Evolutionary conservation across 2,797 vertebrate species (phyloP).

Genomic region (Danio tinwini): DNA sequence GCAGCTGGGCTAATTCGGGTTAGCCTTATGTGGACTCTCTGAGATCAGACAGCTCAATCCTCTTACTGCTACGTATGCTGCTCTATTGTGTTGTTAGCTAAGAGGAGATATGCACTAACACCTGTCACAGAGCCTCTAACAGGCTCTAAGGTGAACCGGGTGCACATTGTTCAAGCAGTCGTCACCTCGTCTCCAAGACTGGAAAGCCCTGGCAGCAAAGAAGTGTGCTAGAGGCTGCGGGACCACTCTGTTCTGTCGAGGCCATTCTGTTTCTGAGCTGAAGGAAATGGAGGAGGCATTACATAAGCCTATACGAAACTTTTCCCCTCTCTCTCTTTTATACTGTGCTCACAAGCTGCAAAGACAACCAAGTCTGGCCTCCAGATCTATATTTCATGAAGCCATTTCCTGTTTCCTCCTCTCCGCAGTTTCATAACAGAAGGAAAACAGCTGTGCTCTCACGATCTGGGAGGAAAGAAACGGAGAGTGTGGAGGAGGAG

Average conservation of each 20-base stretch:
- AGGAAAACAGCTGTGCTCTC: constrained; percentile 60
- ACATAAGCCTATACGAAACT: constrained; percentile 35
- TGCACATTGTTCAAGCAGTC: background rate
- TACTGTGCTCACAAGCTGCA: constrained; percentile 33
- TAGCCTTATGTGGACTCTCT: constrained; percentile 33
- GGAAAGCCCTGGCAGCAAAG: background rate
- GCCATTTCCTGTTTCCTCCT: constrained; percentile 59
- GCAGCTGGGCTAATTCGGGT: constrained; percentile 40
- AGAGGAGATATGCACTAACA: constrained; percentile 44
- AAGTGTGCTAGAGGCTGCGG: background rate
- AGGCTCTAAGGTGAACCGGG: constrained; percentile 17
- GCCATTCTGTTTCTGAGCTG: constrained; percentile 33
- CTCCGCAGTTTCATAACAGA: constrained; percentile 58
- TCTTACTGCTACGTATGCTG: constrained; percentile 44
- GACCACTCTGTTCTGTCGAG: background rate
- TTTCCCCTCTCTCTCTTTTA: constrained; percentile 30
- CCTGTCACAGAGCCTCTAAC: constrained; percentile 43
- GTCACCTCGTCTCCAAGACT: constrained; percentile 6
- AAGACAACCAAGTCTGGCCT: constrained; percentile 43
- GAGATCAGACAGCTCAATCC: constrained; percentile 59
- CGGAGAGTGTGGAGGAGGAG: constrained; percentile 34
- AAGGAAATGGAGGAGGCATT: constrained; percentile 42
- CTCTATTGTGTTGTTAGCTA: constrained; percentile 46
- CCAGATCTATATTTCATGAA: constrained; percentile 58
- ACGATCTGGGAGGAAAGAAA: constrained; percentile 53